Evolutionary conservation across 1,140 invertebrate genomes (phyloP), one percentile per base, ranked within the genome.

Genomic region (Euwallacea fornicatus): DNA sequence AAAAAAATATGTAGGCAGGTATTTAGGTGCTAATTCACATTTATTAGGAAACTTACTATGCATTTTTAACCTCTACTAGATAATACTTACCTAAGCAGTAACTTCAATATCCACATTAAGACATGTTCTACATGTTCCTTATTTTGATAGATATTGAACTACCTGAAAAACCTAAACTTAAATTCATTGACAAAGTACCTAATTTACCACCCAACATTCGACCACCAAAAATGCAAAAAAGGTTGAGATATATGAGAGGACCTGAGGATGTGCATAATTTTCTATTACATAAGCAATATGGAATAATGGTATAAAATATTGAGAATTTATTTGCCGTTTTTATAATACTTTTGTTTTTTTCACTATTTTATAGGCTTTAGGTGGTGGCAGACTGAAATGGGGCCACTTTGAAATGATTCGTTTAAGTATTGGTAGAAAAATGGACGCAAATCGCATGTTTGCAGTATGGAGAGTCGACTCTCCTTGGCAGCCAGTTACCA

Each of bases 401-500:
- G 87, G 88, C 55, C 95, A 98, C 82, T 90, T 95, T 83, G 96
- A 98, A 84, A 91, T 95, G 88, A 87, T 96, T 15, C 87, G 97
- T 79, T 81, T 93, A 16, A 86, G 86, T 42, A 84, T 96, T 42
- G 87, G 89, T 55, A 84, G 90, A 58, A 90, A 91, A 75, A 87
- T 98, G 76, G 90, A 97, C 77, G 80, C 84, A 21, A 88, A 85
- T 66, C 87, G 86, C 74, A 94, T 92, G 88, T 98, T 98, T 87
- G 95, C 95, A n/a, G 85, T 96, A 42, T 99, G 96, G 96, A 85
- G 98, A 75, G 84, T 99, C 2, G 94, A 96, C 80, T 82, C 94
- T 0, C 96, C 97, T 0, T 99, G 97, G 97, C 95, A 98, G 80
- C 91, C 97, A 9, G 82, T 97, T 6, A 93, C 95, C 0, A 96